Evolutionary conservation across 2,888 invertebrate genomes (phyloP).

Genomic region (Choristoneura rosaceana): DNA sequence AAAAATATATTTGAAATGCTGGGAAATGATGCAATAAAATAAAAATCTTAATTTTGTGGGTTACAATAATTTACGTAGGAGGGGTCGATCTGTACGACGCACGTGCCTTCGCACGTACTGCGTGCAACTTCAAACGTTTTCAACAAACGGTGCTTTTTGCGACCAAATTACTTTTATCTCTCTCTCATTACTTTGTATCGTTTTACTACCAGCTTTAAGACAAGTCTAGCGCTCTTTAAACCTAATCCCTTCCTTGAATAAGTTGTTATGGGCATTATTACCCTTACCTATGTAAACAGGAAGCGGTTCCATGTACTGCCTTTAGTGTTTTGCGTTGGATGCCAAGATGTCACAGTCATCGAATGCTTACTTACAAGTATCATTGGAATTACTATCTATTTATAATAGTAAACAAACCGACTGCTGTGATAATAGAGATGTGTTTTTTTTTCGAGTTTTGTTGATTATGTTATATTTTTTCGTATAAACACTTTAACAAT

Average conservation of each 20-base stretch:
- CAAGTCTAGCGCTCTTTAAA: background rate
- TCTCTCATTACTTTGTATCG: constrained; percentile 11
- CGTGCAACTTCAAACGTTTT: constrained; percentile 14
- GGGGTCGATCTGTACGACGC: constrained; percentile 8
- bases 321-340: background rate
- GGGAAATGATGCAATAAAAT: no score
- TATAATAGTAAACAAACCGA: background rate
- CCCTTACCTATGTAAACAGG: background rate
- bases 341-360: background rate
- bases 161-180: constrained; percentile 11
- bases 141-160: constrained; percentile 1
- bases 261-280: background rate
- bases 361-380: background rate
- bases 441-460: background rate
- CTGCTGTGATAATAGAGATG: background rate
- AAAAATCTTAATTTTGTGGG: no score
- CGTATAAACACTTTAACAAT: background rate
- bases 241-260: background rate
- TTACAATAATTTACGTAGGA: no score
- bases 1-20: no score
- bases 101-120: constrained; percentile 16
- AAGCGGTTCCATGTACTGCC: constrained; percentile 5
- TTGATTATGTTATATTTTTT: background rate
- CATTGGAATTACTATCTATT: background rate
- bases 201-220: constrained; percentile 6